Percentiles rank a stretch among this genome's conserved stretches.
These are phyloP conservation scores for Butastur rufipennis DNA, from an alignment of 2,113 vertebrate genomes.

Conservation along the genomic window DNA sequence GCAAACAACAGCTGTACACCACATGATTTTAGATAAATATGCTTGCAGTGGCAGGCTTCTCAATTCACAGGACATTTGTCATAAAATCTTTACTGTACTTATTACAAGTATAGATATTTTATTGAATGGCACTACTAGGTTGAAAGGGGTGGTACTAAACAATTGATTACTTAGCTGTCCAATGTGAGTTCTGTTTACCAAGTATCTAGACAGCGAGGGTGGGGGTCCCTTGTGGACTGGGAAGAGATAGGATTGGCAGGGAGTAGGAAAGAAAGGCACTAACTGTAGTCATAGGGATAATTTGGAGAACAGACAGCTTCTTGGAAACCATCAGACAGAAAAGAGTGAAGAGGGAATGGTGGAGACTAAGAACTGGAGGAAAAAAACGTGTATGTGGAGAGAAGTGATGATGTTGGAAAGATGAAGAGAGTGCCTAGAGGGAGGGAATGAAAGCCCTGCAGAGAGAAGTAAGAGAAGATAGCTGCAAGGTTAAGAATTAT, in stretches of 20 bases:
- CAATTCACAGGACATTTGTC: not conserved
- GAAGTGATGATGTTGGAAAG: not conserved
- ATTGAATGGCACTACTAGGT: not conserved
- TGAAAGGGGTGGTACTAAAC: not conserved
- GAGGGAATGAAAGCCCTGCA: not conserved
- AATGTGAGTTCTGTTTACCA: not conserved
- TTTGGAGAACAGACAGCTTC: not conserved
- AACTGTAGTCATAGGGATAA: not conserved
- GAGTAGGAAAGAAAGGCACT: not conserved
- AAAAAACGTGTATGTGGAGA: not conserved
- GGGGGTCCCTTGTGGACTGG: not conserved
- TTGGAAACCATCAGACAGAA: not conserved
- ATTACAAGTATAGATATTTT: not conserved
- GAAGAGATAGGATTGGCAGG: not conserved
- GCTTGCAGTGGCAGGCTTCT: not conserved
- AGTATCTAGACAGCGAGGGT: not conserved
- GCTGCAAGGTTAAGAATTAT: not conserved
- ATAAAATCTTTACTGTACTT: not conserved
- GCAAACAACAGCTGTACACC: not conserved
- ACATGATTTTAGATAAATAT: not conserved
- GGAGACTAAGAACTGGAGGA: not conserved
- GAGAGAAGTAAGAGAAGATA: not conserved
- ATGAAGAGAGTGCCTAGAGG: not conserved
- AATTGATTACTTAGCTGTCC: not conserved
- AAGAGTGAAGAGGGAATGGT: not conserved